Percentiles rank a stretch among this genome's conserved stretches.
Evolutionary conservation across 2,113 vertebrate species (phyloP).

Genomic region (Penelope pileata): DNA sequence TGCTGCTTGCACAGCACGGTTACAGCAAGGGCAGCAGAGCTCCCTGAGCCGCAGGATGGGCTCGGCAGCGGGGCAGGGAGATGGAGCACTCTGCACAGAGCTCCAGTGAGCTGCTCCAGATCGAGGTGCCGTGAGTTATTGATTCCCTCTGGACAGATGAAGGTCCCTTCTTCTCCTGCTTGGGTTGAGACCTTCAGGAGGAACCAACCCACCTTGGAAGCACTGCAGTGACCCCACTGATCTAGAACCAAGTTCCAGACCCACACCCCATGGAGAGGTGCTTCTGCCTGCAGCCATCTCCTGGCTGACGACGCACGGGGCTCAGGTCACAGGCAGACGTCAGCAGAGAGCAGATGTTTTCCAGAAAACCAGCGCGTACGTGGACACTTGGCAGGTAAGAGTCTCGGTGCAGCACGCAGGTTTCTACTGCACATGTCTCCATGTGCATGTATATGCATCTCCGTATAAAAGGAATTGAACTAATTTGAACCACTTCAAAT

Average conservation of each 20-base stretch:
- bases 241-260: too few relatives aligned
- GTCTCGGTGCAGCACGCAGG: neutral
- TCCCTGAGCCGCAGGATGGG: too few relatives aligned
- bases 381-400: neutral
- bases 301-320: neutral
- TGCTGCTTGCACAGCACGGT: neutral
- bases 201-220: neutral
- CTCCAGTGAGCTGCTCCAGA: neutral
- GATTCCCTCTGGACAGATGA: neutral
- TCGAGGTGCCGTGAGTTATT: fast-evolving
- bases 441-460: neutral
- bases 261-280: too few relatives aligned
- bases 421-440: neutral
- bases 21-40: neutral
- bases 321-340: neutral
- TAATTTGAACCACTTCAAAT: slow-evolving; percentile 62
- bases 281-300: neutral
- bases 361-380: neutral
- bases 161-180: neutral
- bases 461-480: neutral
- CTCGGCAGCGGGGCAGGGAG: too few relatives aligned
- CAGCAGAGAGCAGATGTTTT: neutral
- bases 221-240: neutral
- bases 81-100: too few relatives aligned
- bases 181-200: neutral